phyloP scores from a whole-genome alignment of 2,113 vertebrate species.

The Oxygymnocypris stewartii region DNA sequence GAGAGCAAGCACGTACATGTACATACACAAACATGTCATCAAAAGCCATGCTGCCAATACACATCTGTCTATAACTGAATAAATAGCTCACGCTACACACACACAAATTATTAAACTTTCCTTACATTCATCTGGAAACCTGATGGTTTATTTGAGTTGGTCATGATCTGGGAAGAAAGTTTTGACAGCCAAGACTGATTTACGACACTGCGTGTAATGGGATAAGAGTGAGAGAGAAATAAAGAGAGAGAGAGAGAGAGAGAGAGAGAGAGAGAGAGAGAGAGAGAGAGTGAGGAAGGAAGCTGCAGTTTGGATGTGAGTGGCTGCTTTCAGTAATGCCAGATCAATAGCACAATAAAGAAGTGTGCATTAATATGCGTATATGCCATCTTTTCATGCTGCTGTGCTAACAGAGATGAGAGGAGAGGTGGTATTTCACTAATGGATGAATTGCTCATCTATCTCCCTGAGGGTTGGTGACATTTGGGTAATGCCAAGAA shows the following conservation, averaged over 20 bases:
- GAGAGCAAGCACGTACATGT: background rate
- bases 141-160: conserved; percentile 1
- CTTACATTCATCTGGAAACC: background rate
- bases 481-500: conserved; percentile 51
- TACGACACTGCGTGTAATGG: background rate
- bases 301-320: background rate
- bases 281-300: background rate
- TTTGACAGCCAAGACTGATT: conserved; percentile 28
- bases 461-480: conserved; percentile 46
- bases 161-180: background rate
- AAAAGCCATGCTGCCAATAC: background rate
- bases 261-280: background rate
- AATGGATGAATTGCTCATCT: conserved; percentile 50
- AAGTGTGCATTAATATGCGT: conserved; percentile 41
- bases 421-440: conserved; percentile 39
- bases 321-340: conserved; percentile 36
- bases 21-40: background rate
- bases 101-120: background rate
- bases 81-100: background rate
- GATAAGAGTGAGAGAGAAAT: background rate
- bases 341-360: conserved; percentile 38
- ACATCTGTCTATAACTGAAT: background rate
- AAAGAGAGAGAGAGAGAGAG: background rate
- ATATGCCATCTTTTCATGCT: conserved; percentile 34
- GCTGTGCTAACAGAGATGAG: conserved; percentile 29